Base-by-base conservation (phyloP, 2,797 vertebrate genomes). In the Echeneis naucrates region DNA sequence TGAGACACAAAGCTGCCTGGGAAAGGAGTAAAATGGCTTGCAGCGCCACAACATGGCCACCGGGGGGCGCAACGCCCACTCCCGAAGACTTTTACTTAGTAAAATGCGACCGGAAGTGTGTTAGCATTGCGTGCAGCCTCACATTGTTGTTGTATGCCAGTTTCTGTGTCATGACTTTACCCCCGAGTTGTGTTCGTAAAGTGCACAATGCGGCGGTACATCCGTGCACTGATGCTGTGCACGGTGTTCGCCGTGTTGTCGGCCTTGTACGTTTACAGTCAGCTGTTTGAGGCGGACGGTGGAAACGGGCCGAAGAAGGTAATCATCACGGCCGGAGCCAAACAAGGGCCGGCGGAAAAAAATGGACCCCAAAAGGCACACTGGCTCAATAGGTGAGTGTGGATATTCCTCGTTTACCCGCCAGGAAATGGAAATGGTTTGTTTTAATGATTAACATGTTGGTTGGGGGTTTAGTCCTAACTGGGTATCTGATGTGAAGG, bases 171-270 rank as follows among this genome's bases (percentile, higher is more conserved):
- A 90, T 93, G 91, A 77, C 64, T 86, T 77, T 56, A 47, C 47
- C 72, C 54, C 30, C 1, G 70, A 65, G 74, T 77, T 70, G 68
- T 16, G 77, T 62, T 72, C 77, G 19, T 10, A 77, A 82, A 73
- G 72, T 70, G 32, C 47, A 92, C 16, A 76, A 97, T 97, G 96
- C 94, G 96, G 93, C 94, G 95, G 17, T 94, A 95, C 81, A 85
- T 92, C 54, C 94, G 96, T 82, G 83, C 95, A 81, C 93, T 94
- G 23, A 44, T 90, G 50, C 67, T 97, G 82, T 97, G 96, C 88
- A 87, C 92, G 87, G 93, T 94, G 86, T 95, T 96, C 50, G 95
- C 95, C 68, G 89, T 97, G 55, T 94, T 96, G 61, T 96, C 95
- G 35, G 90, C 95, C 8, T 80, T 97, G 1, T 97, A 95, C 21